phyloP scores from a whole-genome alignment of 1,140 invertebrate species.

The Lanistes nyassanus region DNA sequence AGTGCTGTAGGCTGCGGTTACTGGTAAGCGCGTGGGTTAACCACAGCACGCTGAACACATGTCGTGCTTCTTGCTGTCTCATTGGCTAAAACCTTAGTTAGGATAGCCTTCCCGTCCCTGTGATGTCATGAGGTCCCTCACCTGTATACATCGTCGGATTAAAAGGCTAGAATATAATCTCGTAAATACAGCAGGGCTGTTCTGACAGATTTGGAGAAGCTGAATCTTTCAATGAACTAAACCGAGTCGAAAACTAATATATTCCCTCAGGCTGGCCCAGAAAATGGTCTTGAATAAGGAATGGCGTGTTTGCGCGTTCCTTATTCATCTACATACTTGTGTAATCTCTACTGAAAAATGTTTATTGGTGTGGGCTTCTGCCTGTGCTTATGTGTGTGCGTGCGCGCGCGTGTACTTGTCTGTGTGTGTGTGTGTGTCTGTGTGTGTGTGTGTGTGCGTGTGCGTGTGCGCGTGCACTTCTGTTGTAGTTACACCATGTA shows the following conservation, averaged over 20 bases:
- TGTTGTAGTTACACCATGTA: conserved; percentile 7
- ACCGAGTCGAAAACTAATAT: not conserved
- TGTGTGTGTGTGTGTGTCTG: conserved; percentile 7
- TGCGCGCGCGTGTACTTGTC: not conserved
- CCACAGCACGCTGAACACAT: too few relatives aligned
- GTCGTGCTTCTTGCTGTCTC: too few relatives aligned
- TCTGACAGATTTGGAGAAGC: not conserved
- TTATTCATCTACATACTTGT: too few relatives aligned
- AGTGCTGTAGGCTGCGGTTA: not conserved
- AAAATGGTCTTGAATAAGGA: not conserved
- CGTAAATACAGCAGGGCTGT: not conserved
- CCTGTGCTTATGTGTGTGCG: conserved; percentile 7
- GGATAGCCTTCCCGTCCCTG: too few relatives aligned
- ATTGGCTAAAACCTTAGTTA: too few relatives aligned
- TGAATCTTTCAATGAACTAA: not conserved
- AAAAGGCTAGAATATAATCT: not conserved
- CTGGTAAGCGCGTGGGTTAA: not conserved
- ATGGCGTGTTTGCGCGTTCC: not conserved
- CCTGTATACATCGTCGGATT: too few relatives aligned
- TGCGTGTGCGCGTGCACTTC: conserved; percentile 1
- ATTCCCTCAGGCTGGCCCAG: not conserved
- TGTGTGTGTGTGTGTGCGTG: conserved; percentile 1
- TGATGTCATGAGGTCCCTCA: too few relatives aligned
- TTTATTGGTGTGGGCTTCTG: conserved; percentile 8
- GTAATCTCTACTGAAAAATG: too few relatives aligned